Conservation (phyloP, 2,888 invertebrate species). For the Patella ulyssiponensis region DNA sequence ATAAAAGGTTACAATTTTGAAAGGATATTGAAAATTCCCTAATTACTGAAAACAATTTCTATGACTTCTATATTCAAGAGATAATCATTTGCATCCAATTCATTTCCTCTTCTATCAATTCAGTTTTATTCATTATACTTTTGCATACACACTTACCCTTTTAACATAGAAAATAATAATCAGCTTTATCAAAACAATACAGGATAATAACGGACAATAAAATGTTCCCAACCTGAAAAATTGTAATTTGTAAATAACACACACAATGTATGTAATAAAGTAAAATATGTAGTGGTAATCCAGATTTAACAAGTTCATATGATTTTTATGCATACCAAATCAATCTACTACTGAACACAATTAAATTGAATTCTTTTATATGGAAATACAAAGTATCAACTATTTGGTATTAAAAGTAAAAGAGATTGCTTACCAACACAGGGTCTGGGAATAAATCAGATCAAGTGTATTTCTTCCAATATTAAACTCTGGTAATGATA, state of each 20-base stretch:
- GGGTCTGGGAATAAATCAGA: constrained; percentile 84
- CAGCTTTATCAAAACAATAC: constrained; percentile 80
- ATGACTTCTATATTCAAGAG: too few species aligned
- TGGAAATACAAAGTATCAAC: not conserved
- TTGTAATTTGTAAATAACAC: not conserved
- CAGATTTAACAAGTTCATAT: not conserved
- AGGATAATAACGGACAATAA: constrained; percentile 81
- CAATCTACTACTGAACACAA: too few species aligned
- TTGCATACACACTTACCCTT: constrained; percentile 68
- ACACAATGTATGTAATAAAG: too few species aligned
- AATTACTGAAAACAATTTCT: too few species aligned
- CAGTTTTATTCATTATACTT: too few species aligned
- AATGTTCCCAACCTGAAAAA: constrained; percentile 77
- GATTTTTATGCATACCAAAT: not conserved
- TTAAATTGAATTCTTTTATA: too few species aligned
- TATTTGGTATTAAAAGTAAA: not conserved
- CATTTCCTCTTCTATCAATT: too few species aligned
- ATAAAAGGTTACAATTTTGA: too few species aligned
- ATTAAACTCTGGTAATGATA: constrained; percentile 80
- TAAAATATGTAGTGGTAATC: not conserved
- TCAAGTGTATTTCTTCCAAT: constrained; percentile 84
- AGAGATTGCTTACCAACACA: constrained; percentile 77
- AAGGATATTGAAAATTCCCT: too few species aligned
- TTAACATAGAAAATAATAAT: constrained; percentile 83
- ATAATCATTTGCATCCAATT: too few species aligned